Percentiles rank a stretch among this genome's conserved stretches.
phyloP scores from a whole-genome alignment of 2,888 invertebrate genomes.

The Thymelicus sylvestris region DNA sequence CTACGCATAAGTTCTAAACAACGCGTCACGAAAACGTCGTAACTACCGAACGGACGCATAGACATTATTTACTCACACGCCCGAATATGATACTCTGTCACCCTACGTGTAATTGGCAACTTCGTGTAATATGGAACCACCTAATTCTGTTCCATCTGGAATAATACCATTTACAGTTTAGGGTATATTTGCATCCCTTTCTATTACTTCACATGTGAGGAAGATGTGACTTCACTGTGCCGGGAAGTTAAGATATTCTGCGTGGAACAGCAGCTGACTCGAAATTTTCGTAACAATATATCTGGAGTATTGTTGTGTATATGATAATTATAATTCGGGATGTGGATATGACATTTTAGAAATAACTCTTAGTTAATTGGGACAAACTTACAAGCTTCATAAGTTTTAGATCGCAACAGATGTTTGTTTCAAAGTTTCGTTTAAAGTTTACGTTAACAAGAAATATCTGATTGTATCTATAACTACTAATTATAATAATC shows the following conservation, averaged over 20 bases:
- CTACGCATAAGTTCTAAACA: neutral
- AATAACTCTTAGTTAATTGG: constrained; percentile 22
- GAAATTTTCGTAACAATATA: constrained; percentile 28
- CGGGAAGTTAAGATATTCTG: constrained; percentile 16
- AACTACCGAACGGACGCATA: neutral
- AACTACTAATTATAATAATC: neutral
- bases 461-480: too few species aligned
- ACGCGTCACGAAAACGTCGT: neutral
- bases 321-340: constrained; percentile 10
- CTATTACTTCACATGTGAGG: neutral
- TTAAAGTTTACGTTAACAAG: neutral
- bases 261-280: constrained; percentile 4
- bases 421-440: constrained; percentile 37
- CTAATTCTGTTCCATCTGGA: constrained; percentile 31
- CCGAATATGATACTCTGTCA: constrained; percentile 40
- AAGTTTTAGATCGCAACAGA: constrained; percentile 31
- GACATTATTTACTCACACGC: constrained; percentile 10
- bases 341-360: constrained; percentile 20
- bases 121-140: constrained; percentile 39
- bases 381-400: neutral
- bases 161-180: constrained; percentile 13
- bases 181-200: constrained; percentile 5
- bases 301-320: constrained; percentile 17
- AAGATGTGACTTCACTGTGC: neutral
- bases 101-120: constrained; percentile 43